These are phyloP conservation scores for Coregonus sp. DNA, from an alignment of 2,797 vertebrate genomes.

Conservation along the genomic window DNA sequence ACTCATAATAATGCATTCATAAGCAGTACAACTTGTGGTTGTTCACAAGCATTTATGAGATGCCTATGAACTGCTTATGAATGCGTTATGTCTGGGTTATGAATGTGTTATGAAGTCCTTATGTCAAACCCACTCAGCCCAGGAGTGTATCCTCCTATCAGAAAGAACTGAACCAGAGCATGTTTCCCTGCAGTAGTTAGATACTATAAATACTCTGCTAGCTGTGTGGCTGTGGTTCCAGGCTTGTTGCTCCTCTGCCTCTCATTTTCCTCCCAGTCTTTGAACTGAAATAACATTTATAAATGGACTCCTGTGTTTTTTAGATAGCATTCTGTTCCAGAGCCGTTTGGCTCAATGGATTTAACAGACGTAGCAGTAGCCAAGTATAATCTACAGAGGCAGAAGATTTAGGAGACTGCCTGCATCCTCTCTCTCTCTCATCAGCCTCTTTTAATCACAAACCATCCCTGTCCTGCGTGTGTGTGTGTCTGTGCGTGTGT, in stretches of 20 bases:
- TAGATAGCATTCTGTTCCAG: conserved; percentile 54
- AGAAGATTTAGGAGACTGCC: too few relatives aligned
- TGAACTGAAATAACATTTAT: conserved; percentile 65
- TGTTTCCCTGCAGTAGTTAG: conserved; percentile 35
- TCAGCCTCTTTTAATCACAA: too few relatives aligned
- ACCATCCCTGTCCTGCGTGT: too few relatives aligned
- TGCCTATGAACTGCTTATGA: neutral
- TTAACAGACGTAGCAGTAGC: conserved; percentile 35
- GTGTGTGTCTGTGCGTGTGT: too few relatives aligned
- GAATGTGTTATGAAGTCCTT: neutral
- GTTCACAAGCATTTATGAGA: too few relatives aligned
- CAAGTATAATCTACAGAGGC: neutral
- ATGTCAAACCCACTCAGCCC: neutral
- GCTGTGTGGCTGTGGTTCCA: conserved; percentile 52
- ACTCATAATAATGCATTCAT: too few relatives aligned
- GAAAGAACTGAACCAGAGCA: conserved; percentile 35
- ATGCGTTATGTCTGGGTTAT: neutral
- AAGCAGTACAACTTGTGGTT: too few relatives aligned
- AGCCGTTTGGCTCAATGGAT: conserved; percentile 58
- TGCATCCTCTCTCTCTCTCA: too few relatives aligned
- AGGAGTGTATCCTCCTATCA: conserved; percentile 21
- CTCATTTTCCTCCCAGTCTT: conserved; percentile 55
- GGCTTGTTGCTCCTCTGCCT: conserved; percentile 52
- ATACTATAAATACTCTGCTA: conserved; percentile 60
- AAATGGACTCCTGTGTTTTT: conserved; percentile 50